Base-by-base conservation (phyloP, 2,797 vertebrate genomes). In the Tragopan temminckii region DNA sequence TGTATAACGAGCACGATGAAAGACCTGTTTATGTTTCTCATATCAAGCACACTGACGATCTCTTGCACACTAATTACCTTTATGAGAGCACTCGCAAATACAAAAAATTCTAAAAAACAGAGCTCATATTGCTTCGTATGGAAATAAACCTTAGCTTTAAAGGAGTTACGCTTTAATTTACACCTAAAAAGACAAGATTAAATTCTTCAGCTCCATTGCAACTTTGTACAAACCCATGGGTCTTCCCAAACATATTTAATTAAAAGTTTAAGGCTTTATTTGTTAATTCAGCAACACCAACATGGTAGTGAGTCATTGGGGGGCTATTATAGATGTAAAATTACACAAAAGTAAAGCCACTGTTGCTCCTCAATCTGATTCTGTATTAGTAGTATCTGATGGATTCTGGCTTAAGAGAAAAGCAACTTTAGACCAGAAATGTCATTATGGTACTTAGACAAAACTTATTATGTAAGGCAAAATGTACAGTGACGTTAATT, bases 1-100 rank as follows among this genome's bases (percentile, higher is more conserved):
- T 88, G 66, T 52, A 68, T 95, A 94, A 95, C 83, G 63, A 95
- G 77, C 59, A 82, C 77, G 81, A 96, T 96, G 91, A 96, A 97
- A 96, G 90, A 77, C 62, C 52, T 21, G 43, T 89, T 95, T 94
- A 67, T 94, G 85, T 42, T 87, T 92, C 91, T 88, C n/a, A 11
- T 95, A 90, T 79, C 42, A 46, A 82, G 86, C 82, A 50, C 42
- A 70, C 36, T 71, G 89, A 83, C 83, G 59, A 90, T 83, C 89
- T 85, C 48, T 61, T 82, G 63, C 91, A 96, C 93, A 74, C 64
- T 57, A 90, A 96, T 96, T 94, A 95, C 80, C 48, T 81, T 85
- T 93, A 91, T 75, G 71, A 93, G 68, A 90, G 62, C 36, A 90
- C 79, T 55, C 95, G 90, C 80, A 94, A 91, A 93, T 76, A 80